Conservation (phyloP, 2,797 vertebrate species). For the Oreortyx pictus region DNA sequence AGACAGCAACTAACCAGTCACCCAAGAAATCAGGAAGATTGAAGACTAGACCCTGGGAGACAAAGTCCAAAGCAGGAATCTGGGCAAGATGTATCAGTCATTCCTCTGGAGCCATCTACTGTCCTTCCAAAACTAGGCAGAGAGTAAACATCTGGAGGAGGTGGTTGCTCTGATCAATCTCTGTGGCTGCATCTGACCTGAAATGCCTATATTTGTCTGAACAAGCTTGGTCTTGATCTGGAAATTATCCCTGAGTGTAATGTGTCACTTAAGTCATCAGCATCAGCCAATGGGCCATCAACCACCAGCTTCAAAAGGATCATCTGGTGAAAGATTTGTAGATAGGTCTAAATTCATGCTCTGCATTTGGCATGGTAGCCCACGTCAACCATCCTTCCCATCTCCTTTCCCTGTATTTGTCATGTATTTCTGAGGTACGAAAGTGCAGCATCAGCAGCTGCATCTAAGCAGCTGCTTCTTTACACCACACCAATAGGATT, state of each 20-base stretch:
- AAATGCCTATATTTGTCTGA: not conserved
- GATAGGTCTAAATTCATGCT: not conserved
- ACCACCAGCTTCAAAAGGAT: not conserved
- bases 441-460: not conserved
- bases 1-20: not conserved
- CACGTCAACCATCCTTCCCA: not conserved
- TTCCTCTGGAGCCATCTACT: not conserved
- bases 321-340: not conserved
- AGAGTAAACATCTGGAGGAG: not conserved
- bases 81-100: not conserved
- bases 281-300: not conserved
- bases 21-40: accelerated
- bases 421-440: not conserved
- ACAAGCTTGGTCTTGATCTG: not conserved
- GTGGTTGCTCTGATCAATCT: not conserved
- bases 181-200: not conserved
- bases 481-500: accelerated
- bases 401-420: not conserved
- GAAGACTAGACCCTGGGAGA: not conserved
- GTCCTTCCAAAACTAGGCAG: not conserved
- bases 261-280: not conserved
- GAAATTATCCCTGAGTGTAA: not conserved
- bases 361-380: not conserved
- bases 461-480: not conserved
- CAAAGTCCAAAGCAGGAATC: not conserved